A percentile compares a stretch with the other conserved stretches of the same genome.
phyloP scores from a whole-genome alignment of 1,140 invertebrate genomes.

The Drosophila obscura region DNA sequence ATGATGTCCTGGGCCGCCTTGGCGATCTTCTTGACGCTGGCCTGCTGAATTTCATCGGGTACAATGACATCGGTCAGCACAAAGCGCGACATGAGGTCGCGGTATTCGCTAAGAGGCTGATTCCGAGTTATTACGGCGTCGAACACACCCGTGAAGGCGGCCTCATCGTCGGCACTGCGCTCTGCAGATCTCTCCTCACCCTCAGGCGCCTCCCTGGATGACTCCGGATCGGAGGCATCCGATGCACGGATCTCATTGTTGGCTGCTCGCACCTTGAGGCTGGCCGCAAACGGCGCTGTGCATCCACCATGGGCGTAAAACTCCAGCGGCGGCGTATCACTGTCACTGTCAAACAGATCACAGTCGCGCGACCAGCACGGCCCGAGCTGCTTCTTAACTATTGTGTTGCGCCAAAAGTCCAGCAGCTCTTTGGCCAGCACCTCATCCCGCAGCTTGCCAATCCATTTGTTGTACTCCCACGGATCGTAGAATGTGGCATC shows the following conservation, averaged over 20 bases:
- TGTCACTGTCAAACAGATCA: slow-evolving; percentile 65
- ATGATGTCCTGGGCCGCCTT: slow-evolving; percentile 43
- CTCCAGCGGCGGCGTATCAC: slow-evolving; percentile 61
- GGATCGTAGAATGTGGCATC: slow-evolving; percentile 71
- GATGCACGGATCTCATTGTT: no score
- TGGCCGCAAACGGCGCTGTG: slow-evolving; percentile 67
- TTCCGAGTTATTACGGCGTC: slow-evolving; percentile 42
- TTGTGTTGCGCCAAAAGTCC: slow-evolving; percentile 67
- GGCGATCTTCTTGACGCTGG: slow-evolving; percentile 50
- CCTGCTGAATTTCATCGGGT: slow-evolving; percentile 46
- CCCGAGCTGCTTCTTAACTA: slow-evolving; percentile 67
- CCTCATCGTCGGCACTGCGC: slow-evolving; percentile 23
- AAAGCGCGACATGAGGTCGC: slow-evolving; percentile 57
- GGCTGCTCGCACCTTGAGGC: slow-evolving; percentile 49
- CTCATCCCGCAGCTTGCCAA: slow-evolving; percentile 64
- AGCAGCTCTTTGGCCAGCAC: slow-evolving; percentile 56
- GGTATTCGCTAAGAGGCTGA: slow-evolving; percentile 52
- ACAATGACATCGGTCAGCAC: slow-evolving; percentile 50
- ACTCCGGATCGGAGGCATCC: background rate
- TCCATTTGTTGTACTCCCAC: slow-evolving; percentile 73
- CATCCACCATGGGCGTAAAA: slow-evolving; percentile 76
- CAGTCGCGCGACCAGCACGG: slow-evolving; percentile 74
- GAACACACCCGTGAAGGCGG: slow-evolving; percentile 49
- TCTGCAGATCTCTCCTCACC: slow-evolving; percentile 24
- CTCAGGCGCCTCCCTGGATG: background rate